A percentile compares a stretch with the other conserved stretches of the same genome.
These are phyloP conservation scores for Cryptus armator DNA, from an alignment of 2,888 invertebrate species.

Conservation along the genomic window DNA sequence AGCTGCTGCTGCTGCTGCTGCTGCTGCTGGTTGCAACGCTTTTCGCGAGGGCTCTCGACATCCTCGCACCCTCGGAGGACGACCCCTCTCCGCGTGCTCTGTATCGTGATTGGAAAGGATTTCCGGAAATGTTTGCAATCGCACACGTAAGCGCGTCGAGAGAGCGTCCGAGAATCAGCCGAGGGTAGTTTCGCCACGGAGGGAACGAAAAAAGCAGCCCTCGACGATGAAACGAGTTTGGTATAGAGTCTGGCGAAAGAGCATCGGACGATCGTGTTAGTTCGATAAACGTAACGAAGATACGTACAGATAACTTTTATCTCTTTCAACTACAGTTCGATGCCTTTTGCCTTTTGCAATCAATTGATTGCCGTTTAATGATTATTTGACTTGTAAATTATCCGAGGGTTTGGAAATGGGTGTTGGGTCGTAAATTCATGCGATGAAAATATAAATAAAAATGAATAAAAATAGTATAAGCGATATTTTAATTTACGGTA, in stretches of 20 bases:
- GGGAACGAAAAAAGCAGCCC: slow-evolving; percentile 33
- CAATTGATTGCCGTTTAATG: slow-evolving; percentile 57
- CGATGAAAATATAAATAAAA: slow-evolving; percentile 35
- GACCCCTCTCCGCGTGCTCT: slow-evolving; percentile 28
- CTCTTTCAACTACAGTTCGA: background rate
- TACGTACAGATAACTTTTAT: slow-evolving; percentile 36
- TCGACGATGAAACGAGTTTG: slow-evolving; percentile 34
- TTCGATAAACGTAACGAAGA: slow-evolving; percentile 56
- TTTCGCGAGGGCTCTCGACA: slow-evolving; percentile 32
- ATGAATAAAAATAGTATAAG: slow-evolving; percentile 47
- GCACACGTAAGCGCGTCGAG: slow-evolving; percentile 48
- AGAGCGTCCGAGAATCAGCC: slow-evolving; percentile 34
- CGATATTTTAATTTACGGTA: slow-evolving; percentile 80
- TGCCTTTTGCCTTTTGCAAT: slow-evolving; percentile 51
- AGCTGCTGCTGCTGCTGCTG: slow-evolving; percentile 17
- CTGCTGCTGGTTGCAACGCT: slow-evolving; percentile 54
- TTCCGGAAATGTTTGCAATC: slow-evolving; percentile 67
- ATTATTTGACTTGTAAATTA: slow-evolving; percentile 12
- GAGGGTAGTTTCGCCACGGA: slow-evolving; percentile 26
- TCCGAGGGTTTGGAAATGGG: slow-evolving; percentile 15
- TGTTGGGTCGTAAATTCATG: slow-evolving; percentile 7
- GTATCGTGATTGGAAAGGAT: slow-evolving; percentile 71
- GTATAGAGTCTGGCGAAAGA: slow-evolving; percentile 32
- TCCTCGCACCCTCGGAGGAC: slow-evolving; percentile 39
- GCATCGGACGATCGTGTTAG: slow-evolving; percentile 42